Percentiles rank a stretch among this genome's conserved stretches.
Conservation (phyloP, 2,888 invertebrate species). For the Caenorhabditis sp. region DNA sequence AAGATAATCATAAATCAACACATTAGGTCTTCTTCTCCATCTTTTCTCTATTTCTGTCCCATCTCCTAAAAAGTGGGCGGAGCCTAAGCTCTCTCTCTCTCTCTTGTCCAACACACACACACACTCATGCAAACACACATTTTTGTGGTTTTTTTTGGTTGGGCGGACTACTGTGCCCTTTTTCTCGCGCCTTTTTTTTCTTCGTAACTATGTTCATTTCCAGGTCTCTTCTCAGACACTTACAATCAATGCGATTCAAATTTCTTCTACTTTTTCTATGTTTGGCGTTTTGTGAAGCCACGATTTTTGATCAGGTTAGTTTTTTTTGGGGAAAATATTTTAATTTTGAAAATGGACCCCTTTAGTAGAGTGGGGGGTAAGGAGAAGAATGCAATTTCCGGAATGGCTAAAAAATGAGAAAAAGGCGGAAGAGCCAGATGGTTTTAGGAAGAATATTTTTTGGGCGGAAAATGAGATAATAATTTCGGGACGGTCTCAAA, state of each 20-base stretch:
- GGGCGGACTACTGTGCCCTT: too few species aligned
- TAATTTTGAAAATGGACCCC: background rate
- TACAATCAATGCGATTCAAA: constrained; percentile 1
- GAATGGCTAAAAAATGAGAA: background rate
- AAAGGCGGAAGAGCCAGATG: background rate
- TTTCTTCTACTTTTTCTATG: background rate
- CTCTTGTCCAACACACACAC: too few species aligned
- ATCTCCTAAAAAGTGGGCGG: background rate
- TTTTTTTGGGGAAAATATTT: background rate
- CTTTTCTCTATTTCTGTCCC: background rate
- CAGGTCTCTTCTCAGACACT: background rate
- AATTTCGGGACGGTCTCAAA: constrained; percentile 1
- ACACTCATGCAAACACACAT: too few species aligned
- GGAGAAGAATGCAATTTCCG: constrained; percentile 18
- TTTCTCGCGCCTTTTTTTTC: too few species aligned
- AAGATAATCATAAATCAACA: constrained; percentile 1
- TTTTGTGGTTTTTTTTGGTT: background rate
- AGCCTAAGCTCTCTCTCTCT: background rate
- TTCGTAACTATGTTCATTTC: background rate
- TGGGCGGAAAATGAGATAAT: too few species aligned
- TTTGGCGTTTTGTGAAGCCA: constrained; percentile 5
- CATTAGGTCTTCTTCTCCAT: background rate
- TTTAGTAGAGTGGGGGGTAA: background rate
- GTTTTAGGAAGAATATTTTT: too few species aligned
- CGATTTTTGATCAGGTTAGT: constrained; percentile 50